Percentiles rank a stretch among this genome's conserved stretches.
phyloP scores from a whole-genome alignment of 2,113 vertebrate genomes.

The Daubentonia madagascariensis region DNA sequence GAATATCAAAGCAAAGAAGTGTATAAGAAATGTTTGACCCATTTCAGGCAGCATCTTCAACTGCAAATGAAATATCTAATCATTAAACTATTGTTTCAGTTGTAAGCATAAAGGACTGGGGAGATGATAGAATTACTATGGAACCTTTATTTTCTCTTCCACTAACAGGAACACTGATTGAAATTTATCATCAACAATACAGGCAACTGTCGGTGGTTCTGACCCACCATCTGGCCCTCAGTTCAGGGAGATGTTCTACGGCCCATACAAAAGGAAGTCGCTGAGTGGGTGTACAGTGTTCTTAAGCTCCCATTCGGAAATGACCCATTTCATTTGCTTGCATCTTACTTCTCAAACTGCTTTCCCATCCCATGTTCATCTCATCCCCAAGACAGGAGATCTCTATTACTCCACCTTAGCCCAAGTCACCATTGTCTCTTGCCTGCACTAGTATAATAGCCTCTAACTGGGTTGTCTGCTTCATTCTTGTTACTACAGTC shows the following conservation, averaged over 20 bases:
- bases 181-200: neutral
- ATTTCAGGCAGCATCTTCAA: neutral
- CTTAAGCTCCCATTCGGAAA: neutral
- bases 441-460: accelerated
- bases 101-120: neutral
- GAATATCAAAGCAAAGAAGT: neutral
- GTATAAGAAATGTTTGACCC: neutral
- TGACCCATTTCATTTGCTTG: too few relatives aligned
- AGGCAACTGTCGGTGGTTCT: neutral
- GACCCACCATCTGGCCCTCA: neutral
- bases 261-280: neutral
- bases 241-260: neutral
- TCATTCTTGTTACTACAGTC: neutral
- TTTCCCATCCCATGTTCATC: neutral
- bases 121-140: too few relatives aligned
- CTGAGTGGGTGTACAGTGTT: accelerated
- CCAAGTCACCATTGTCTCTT: neutral
- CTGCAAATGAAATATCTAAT: neutral
- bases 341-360: neutral
- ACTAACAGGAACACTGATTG: neutral
- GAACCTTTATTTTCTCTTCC: neutral
- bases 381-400: neutral
- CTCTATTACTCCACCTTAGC: neutral
- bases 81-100: neutral
- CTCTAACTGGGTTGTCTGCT: neutral